Conservation (phyloP, 2,797 vertebrate genomes). For the Dendrocincla tyrannina region DNA sequence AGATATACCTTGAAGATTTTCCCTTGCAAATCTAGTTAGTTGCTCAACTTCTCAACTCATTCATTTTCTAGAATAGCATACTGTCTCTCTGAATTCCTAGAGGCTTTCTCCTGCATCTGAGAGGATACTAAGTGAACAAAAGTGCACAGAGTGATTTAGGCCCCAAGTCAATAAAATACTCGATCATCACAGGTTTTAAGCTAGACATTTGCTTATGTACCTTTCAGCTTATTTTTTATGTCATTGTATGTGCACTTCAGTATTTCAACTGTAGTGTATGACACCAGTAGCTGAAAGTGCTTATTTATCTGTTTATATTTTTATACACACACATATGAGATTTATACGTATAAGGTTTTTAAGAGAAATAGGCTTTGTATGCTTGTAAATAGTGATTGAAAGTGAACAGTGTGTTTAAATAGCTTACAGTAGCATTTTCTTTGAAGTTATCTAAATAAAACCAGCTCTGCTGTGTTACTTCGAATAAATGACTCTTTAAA, state of each 20-base stretch:
- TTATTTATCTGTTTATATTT: background rate
- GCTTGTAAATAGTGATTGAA: background rate
- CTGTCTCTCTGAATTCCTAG: constrained; percentile 2
- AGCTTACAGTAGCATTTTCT: background rate
- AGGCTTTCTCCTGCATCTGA: constrained; percentile 23
- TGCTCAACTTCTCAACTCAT: constrained; percentile 17
- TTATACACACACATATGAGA: background rate
- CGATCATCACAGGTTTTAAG: background rate
- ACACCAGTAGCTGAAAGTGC: background rate
- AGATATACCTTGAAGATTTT: constrained; percentile 42
- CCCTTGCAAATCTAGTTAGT: constrained; percentile 31
- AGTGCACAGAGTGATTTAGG: constrained; percentile 14
- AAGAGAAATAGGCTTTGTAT: background rate
- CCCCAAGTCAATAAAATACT: background rate
- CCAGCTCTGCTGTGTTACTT: background rate
- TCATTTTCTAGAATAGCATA: constrained; percentile 38
- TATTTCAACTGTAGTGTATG: background rate
- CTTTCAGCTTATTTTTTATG: background rate
- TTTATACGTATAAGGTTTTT: accelerated
- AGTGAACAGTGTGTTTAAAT: background rate
- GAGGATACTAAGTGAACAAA: constrained; percentile 11
- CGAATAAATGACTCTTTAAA: background rate
- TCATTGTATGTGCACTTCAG: background rate
- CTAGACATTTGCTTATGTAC: background rate
- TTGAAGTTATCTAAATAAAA: constrained; percentile 4